phyloP scores from a whole-genome alignment of 2,797 vertebrate species.

The Dipus sagitta region DNA sequence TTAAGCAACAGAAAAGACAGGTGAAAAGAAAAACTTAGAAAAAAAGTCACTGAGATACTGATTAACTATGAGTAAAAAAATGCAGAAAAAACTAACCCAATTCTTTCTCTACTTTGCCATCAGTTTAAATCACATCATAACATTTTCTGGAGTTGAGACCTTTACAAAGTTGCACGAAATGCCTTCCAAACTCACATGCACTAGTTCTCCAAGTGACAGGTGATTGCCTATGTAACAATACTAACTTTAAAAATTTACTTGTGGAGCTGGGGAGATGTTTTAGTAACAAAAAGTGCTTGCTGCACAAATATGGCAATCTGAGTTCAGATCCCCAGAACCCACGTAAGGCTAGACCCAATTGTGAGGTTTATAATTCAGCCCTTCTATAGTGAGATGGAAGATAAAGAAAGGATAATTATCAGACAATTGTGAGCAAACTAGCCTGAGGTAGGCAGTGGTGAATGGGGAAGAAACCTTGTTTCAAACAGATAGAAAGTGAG shows the following conservation, averaged over 20 bases:
- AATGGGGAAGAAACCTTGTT: too few species aligned
- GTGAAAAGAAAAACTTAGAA: not conserved
- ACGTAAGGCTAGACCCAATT: too few species aligned
- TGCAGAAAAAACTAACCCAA: not conserved
- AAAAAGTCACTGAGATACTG: not conserved
- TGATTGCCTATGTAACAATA: not conserved
- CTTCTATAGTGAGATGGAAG: too few species aligned
- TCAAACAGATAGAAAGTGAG: too few species aligned
- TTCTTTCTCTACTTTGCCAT: constrained; percentile 23
- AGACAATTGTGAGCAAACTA: too few species aligned
- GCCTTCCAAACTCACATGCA: not conserved
- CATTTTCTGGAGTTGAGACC: constrained; percentile 30
- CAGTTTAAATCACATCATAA: not conserved
- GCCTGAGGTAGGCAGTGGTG: too few species aligned
- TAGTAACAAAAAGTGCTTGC: too few species aligned
- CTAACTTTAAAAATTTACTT: not conserved
- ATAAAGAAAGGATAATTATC: not conserved
- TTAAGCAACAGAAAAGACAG: not conserved
- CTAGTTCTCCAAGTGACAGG: constrained; percentile 4
- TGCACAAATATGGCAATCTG: too few species aligned
- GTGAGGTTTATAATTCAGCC: too few species aligned
- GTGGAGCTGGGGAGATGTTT: too few species aligned
- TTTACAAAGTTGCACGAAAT: not conserved
- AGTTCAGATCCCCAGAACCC: too few species aligned
- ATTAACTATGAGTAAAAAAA: not conserved